Evolutionary conservation across 2,888 invertebrate species (phyloP), one percentile per base, ranked within the genome.

Genomic region (Harpalus rufipes): DNA sequence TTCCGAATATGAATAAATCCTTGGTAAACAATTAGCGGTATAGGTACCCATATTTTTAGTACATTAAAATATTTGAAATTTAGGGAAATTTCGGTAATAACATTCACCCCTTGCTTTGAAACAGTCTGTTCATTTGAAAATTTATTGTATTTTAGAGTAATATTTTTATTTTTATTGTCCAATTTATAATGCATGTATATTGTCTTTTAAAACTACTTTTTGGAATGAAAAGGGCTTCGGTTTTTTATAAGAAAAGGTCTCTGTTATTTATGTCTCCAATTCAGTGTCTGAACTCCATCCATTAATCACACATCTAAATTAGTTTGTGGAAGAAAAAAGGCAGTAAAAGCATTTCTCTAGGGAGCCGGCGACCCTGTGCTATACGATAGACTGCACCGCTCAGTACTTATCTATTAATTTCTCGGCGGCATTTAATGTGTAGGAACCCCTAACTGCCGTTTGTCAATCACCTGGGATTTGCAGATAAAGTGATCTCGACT

Each of bases 401-500:
- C 32, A 78, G 78, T 78, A 83, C 63, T 65, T 84, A 84, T 84
- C 76, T 84, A 84, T 84, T 84, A 76, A 78, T 65, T 84, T 78
- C 63, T 84, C 51, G n/a, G 12, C 59, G 41, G 32, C 59, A 63
- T 76, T 84, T 84, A 78, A 78, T 61, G 78, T 78, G 32, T 39
- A 59, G 58, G 58, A 82, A 76, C 61, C 72, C 59, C 58, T 81
- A 58, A 83, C 61, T 76, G 74, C 74, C 51, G 76, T 78, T 84
- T 56, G 83, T 76, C 84, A 84, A 76, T 84, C 84, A 84, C 84
- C 78, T 59, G 84, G 84, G 84, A 84, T 84, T 84, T 84, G 76
- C 63, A 78, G 63, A 61, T 84, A 84, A 84, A 84, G 78, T 78
- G 84, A 84, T 63, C 83, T 59, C 81, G 68, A 58, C 82, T 84